Conservation (phyloP, 2,888 invertebrate genomes). For the Pseudococcus jackbeardsleyi region DNA sequence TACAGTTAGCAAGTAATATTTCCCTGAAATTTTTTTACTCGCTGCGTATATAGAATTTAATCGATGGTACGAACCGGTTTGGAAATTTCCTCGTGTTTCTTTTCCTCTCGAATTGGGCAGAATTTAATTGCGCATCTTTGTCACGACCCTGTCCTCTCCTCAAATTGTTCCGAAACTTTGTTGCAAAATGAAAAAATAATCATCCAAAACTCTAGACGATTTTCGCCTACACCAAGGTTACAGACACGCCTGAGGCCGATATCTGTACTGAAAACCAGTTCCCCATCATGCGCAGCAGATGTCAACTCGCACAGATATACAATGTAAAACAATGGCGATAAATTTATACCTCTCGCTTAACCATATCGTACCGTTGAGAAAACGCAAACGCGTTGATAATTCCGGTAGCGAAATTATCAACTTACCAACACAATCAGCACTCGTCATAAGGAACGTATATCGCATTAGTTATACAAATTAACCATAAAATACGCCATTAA, state of each 20-base stretch:
- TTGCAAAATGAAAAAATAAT: background rate
- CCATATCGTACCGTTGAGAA: background rate
- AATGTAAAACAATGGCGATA: conserved; percentile 39
- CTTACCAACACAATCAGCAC: background rate
- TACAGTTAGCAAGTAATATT: background rate
- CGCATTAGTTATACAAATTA: conserved; percentile 1
- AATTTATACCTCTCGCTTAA: background rate
- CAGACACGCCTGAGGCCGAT: background rate
- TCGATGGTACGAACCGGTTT: background rate
- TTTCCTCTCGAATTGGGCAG: background rate
- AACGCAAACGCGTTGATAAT: background rate
- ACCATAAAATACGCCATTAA: conserved; percentile 10
- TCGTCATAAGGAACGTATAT: background rate
- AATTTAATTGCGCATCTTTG: background rate
- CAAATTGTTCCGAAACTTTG: background rate
- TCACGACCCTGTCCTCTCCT: background rate
- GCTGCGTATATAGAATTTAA: background rate
- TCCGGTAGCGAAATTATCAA: conserved; percentile 12
- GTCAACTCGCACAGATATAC: background rate
- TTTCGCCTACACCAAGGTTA: background rate
- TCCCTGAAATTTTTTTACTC: background rate
- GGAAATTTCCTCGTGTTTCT: background rate
- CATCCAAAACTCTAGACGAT: background rate
- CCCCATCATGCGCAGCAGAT: background rate
- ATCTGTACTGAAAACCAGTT: conserved; percentile 12